These are phyloP conservation scores for Volucella inflata DNA, from an alignment of 2,888 invertebrate species.

Conservation along the genomic window DNA sequence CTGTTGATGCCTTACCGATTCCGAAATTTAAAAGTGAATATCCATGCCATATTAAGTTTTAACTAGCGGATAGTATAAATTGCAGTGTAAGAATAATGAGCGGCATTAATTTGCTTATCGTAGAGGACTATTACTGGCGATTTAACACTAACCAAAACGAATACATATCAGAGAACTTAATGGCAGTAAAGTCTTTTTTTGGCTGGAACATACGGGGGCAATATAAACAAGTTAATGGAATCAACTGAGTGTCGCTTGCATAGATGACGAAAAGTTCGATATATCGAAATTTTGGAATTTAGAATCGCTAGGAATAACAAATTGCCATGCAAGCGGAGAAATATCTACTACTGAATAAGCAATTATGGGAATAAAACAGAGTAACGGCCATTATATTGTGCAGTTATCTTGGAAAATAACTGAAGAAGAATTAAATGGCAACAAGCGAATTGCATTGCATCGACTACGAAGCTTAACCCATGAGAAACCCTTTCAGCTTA, in stretches of 20 bases:
- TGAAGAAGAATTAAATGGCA: not conserved
- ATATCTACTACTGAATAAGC: conserved; percentile 37
- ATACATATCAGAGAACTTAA: conserved; percentile 4
- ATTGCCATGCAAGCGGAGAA: not conserved
- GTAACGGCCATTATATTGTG: conserved; percentile 16
- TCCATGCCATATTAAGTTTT: too few species aligned
- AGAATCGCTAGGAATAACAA: not conserved
- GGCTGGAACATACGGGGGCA: not conserved
- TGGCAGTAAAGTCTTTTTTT: conserved; percentile 13
- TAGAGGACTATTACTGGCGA: conserved; percentile 44
- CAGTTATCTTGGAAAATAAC: conserved; percentile 1
- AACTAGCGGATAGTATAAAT: conserved; percentile 5
- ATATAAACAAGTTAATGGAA: too few species aligned
- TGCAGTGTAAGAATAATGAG: not conserved
- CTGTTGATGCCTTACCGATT: conserved; percentile 46
- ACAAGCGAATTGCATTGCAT: conserved; percentile 10
- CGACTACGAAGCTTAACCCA: conserved; percentile 10
- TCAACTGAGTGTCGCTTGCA: not conserved
- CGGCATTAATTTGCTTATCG: conserved; percentile 38
- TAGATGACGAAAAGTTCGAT: conserved; percentile 10
- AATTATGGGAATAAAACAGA: conserved; percentile 28
- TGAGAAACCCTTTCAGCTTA: conserved; percentile 12
- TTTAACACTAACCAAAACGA: conserved; percentile 6
- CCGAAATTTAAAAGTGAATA: not conserved
- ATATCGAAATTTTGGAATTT: conserved; percentile 3